Evolutionary conservation across 2,888 invertebrate species (phyloP), one percentile per base, ranked within the genome.

Genomic region (Odontocerum albicorne): DNA sequence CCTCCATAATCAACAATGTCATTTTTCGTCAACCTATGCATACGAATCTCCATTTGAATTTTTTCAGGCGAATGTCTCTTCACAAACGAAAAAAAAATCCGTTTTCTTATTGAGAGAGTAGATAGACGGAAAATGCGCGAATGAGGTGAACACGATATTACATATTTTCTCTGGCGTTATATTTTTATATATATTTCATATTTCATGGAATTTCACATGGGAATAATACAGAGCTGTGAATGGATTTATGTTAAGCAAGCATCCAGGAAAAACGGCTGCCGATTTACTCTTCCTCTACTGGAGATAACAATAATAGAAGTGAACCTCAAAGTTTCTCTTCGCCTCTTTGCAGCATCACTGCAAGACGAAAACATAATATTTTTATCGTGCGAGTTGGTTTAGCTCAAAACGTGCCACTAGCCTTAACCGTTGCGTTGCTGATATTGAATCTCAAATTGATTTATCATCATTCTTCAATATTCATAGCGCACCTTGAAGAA

Each of bases 171-270:
- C 35, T 32, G 20, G 46, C 21, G 35, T 7, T 45, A 20, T 45
- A 33, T 35, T 45, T 33, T 45, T 27, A 20, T 19, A 12, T 36
- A 36, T 49, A 38, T 36, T 55, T 55, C 55, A 39, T 50, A 50
- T 55, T 39, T 45, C 49, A 17, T 21, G 21, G 13, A 55, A 50
- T 50, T 39, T 27, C 55, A 51, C 50, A 19, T 19, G 50, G 50
- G 42, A 52, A 47, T 47, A 40, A 51, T 27, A 43, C 17, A 36
- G 32, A 57, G 38, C 35, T 8, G 35, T 46, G 49, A 53, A 57
- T 45, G 46, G 57, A 57, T 57, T 57, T 57, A 57, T 53, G 49
- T 39, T 35, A 44, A 57, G 31, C 42, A 46, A 45, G 27, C 50
- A 50, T 36, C 13, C 43, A 4, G 31, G 31, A 12, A 21, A 13